Evolutionary conservation across 2,797 vertebrate species (phyloP).

Genomic region (Lycodopsis pacificus): DNA sequence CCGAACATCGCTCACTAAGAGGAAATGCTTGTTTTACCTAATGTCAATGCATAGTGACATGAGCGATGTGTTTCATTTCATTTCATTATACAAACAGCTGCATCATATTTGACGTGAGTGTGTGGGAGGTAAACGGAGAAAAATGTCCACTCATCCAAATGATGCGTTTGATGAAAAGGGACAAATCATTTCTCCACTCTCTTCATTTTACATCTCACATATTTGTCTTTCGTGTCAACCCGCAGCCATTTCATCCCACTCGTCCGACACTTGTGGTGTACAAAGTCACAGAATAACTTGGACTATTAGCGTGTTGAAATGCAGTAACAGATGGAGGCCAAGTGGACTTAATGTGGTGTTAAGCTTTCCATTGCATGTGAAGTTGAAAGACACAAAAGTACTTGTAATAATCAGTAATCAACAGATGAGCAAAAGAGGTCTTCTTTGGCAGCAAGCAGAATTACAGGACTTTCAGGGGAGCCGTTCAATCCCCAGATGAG

Average conservation of each 20-base stretch:
- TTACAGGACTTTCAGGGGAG: background rate
- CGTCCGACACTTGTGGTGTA: background rate
- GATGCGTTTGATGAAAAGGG: slow-evolving; percentile 21
- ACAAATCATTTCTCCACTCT: background rate
- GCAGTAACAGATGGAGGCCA: background rate
- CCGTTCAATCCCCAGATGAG: background rate
- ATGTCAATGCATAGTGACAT: slow-evolving; percentile 15
- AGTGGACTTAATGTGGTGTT: background rate
- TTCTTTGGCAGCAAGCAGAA: background rate
- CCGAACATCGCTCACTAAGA: slow-evolving; percentile 61
- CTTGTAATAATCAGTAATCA: background rate
- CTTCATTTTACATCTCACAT: slow-evolving; percentile 12
- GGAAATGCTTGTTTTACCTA: slow-evolving; percentile 44
- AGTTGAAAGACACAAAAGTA: background rate
- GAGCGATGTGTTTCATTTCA: slow-evolving; percentile 64
- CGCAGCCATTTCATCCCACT: slow-evolving; percentile 3
- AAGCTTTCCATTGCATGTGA: background rate
- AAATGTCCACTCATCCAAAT: slow-evolving; percentile 12
- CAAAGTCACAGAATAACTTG: background rate
- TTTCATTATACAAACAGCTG: slow-evolving; percentile 44
- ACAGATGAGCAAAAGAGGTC: background rate
- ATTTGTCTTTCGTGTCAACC: slow-evolving; percentile 7
- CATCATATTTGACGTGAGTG: slow-evolving; percentile 31
- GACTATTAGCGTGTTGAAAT: slow-evolving; percentile 10
- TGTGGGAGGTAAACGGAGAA: slow-evolving; percentile 35